Evolutionary conservation across 2,797 vertebrate species (phyloP), one percentile per base, ranked within the genome.

Genomic region (Trematomus bernacchii): DNA sequence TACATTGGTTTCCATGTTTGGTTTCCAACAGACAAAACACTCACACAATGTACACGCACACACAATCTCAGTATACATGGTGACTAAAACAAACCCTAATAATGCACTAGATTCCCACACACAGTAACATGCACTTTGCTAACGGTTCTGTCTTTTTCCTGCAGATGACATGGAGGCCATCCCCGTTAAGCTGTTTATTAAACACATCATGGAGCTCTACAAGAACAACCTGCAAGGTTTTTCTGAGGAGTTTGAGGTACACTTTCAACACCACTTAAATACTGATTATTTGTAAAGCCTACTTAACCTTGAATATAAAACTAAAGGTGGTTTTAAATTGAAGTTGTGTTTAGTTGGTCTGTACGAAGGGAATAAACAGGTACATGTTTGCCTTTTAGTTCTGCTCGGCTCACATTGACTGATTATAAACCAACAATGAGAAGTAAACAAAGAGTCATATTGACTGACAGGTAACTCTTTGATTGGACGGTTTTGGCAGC

Each of bases 121-220:
- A 11, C 21, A 43, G 5, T 47, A 37, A 61, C 2, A 21, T 43
- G 7, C 16, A 48, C 18, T 43, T 10, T 58, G 11, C 51, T 64
- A 15, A 76, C 43, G 53, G 47, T 47, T 74, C 16, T 58, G 2
- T 79, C 21, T 86, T 65, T 84, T 60, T 79, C 44, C 80, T 92
- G 71, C 95, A 99, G 98, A 99, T 95, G 98, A 99, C 91, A 97
- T 97, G 96, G 98, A 99, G 87, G 97, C 98, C 85, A 94, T 99
- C 89, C 95, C 97, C 40, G 97, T 99, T 80, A 98, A 97, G 92
- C 97, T 97, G 91, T 99, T 99, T 75, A 87, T 98, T 73, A 99
- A 99, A 96, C 97, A 98, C 92, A 94, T 98, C 87, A 96, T 96
- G 92, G 97, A 98, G 86, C 96, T 99, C 47, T 99, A 98, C 89